A percentile compares a stretch with the other conserved stretches of the same genome.
phyloP scores from a whole-genome alignment of 2,797 vertebrate genomes.

The Myotis myotis region DNA sequence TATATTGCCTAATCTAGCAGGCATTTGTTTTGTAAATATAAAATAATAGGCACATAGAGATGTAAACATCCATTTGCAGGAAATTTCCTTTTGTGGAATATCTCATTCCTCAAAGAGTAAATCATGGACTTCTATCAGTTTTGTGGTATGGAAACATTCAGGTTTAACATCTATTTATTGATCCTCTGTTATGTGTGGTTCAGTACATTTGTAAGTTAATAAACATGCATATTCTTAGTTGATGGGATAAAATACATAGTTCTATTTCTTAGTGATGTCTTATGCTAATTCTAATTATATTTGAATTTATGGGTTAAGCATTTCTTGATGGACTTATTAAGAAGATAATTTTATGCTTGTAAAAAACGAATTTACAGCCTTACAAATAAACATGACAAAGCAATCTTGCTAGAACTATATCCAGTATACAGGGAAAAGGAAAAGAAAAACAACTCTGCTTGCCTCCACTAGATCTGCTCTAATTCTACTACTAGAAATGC shows the following conservation, averaged over 20 bases:
- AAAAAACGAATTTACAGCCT: not conserved
- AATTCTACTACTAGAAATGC: slow-evolving; percentile 18
- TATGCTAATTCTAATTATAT: slow-evolving; percentile 31
- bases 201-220: not conserved
- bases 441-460: not conserved
- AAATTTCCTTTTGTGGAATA: not conserved
- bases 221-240: slow-evolving; percentile 6
- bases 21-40: not conserved
- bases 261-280: not conserved
- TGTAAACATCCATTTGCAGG: not conserved
- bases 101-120: not conserved
- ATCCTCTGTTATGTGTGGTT: not conserved
- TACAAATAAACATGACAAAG: not conserved
- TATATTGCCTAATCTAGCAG: not conserved
- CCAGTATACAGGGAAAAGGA: not conserved
- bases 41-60: not conserved
- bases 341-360: not conserved
- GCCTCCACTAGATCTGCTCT: not conserved
- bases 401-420: not conserved
- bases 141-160: not conserved
- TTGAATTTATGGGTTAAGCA: slow-evolving; percentile 23
- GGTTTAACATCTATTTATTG: not conserved
- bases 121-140: not conserved
- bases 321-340: slow-evolving; percentile 29
- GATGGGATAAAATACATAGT: not conserved